Base-by-base conservation (phyloP, 2,888 invertebrate genomes). In the Nemotelus nigrinus region DNA sequence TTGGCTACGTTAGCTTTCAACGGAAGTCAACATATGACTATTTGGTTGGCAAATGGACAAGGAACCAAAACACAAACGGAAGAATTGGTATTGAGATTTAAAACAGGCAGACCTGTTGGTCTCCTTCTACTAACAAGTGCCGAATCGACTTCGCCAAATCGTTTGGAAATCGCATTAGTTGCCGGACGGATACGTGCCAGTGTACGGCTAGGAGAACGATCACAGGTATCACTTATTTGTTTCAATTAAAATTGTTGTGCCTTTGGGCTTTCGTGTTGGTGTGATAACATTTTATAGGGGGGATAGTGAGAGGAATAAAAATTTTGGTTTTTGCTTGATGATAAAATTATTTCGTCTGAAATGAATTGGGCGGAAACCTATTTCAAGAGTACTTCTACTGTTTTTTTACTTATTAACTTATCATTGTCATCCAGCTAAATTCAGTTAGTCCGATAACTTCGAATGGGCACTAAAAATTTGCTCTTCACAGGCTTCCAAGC, bases 1-100 rank as follows among this genome's bases (percentile, higher is more conserved):
- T 94, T 97, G 0, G 92, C 96, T 5, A 96, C 96, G 2, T 89
- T 98, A 80, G 93, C 91, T 83, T 92, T 97, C 83, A 96, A 97
- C 84, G 97, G 96, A 55, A 93, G 94, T 44, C 96, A 97, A 85
- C 95, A 95, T 84, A 91, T 97, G 88, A 92, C 93, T 55, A 92
- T 95, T 3, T 89, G 92, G 67, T 87, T 93, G 60, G 91, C 90
- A 77, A 90, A 92, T n/a, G 93, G 93, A 79, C 93, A 94, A 80
- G 90, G 92, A 72, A 86, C 85, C 48, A 89, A 87, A 86, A 94
- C 96, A 0, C 96, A 97, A 86, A 96, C 96, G 0, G 98, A 98
- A 85, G 96, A 97, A 84, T 89, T 97, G 78, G 90, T 94, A 60
- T 89, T 98, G 71, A 89, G 97, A 76, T 97, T 98, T 87, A 91